A percentile compares a stretch with the other conserved stretches of the same genome.
These are phyloP conservation scores for Hydroisotoma schaefferi DNA, from an alignment of 2,888 invertebrate genomes.

Conservation along the genomic window DNA sequence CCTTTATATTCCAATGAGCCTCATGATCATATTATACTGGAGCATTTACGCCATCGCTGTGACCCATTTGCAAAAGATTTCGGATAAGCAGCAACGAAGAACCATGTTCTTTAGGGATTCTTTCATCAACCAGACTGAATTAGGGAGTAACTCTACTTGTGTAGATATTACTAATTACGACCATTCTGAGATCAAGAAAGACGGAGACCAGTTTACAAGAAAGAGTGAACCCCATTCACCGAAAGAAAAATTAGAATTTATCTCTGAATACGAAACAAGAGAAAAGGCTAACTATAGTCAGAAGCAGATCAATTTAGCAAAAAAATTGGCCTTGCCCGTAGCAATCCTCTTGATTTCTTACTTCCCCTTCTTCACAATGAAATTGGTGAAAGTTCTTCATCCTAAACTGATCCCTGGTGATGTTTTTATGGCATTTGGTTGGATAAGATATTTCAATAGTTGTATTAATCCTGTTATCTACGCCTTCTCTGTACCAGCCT, in stretches of 20 bases:
- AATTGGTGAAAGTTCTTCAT: not conserved
- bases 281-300: not conserved
- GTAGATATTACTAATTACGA: not conserved
- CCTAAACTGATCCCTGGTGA: not conserved
- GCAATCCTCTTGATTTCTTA: not conserved
- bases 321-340: not conserved
- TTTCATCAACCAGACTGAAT: not conserved
- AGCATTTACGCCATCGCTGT: not conserved
- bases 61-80: not conserved
- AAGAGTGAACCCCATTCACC: too few species aligned
- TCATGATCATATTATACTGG: not conserved
- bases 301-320: not conserved
- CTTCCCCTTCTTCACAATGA: not conserved
- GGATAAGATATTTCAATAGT: not conserved
- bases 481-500: not conserved
- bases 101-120: too few species aligned
- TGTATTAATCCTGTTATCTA: not conserved
- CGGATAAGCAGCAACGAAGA: too few species aligned
- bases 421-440: not conserved
- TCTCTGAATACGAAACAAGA: not conserved
- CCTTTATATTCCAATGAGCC: not conserved
- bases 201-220: not conserved
- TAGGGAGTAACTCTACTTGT: not conserved
- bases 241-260: too few species aligned
- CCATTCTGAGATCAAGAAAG: not conserved